Percentiles rank a stretch among this genome's conserved stretches.
Evolutionary conservation across 2,113 vertebrate species (phyloP).

Genomic region (Athene noctua): DNA sequence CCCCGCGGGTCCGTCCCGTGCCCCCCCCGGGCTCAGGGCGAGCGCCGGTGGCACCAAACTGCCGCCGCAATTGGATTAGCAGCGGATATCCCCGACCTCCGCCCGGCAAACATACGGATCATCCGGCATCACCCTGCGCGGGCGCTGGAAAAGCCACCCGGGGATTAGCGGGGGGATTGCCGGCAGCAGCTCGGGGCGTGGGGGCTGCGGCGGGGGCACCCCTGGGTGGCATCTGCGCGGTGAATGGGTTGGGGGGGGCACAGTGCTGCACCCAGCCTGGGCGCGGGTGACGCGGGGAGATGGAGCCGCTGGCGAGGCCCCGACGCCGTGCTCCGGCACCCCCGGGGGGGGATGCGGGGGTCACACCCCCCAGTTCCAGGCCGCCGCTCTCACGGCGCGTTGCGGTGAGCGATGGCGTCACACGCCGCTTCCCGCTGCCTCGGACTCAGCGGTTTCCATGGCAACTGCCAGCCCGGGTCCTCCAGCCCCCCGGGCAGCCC

Average conservation of each 20-base stretch:
- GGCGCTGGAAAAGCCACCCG: neutral
- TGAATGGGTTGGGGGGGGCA: neutral
- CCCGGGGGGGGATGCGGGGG: neutral
- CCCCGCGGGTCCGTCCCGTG: neutral
- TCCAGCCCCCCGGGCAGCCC: neutral
- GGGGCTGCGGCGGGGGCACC: neutral
- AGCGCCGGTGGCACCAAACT: neutral
- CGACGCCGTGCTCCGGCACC: fast-evolving
- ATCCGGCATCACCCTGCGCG: neutral
- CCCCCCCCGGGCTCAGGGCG: fast-evolving
- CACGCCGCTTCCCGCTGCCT: neutral
- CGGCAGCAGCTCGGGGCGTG: neutral
- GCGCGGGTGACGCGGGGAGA: fast-evolving
- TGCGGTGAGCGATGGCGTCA: constrained; percentile 45
- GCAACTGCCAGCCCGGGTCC: neutral
- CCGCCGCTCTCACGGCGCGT: neutral
- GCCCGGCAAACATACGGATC: constrained; percentile 52
- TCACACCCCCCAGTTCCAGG: neutral
- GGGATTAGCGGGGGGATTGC: neutral
- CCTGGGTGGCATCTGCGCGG: fast-evolving
- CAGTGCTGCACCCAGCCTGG: neutral
- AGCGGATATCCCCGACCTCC: neutral
- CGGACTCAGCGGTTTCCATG: constrained; percentile 43
- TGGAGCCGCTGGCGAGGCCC: fast-evolving
- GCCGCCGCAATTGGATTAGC: constrained; percentile 38